Percentiles rank a stretch among this genome's conserved stretches.
These are phyloP conservation scores for Tachina lurida DNA, from an alignment of 2,888 invertebrate genomes.

Conservation along the genomic window DNA sequence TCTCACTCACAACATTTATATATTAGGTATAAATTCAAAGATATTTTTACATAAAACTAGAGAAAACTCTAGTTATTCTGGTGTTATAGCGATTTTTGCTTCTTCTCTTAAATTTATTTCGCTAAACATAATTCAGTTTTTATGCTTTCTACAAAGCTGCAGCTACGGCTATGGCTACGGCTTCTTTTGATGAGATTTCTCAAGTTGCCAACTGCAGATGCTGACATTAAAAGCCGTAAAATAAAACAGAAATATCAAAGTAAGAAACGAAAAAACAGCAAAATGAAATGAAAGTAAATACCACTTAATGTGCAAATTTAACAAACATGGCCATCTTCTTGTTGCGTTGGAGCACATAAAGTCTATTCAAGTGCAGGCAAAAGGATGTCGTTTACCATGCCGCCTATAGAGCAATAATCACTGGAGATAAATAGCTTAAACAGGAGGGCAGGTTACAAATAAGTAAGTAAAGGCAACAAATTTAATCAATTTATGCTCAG, in stretches of 20 bases:
- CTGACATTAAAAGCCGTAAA: constrained; percentile 78
- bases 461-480: constrained; percentile 60
- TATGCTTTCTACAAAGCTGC: constrained; percentile 18
- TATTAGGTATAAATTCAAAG: constrained; percentile 21
- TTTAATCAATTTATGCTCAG: constrained; percentile 66
- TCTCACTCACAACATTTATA: neutral
- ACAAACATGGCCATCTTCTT: constrained; percentile 60
- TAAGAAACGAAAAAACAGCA: neutral
- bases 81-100: constrained; percentile 52
- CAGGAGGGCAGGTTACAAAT: constrained; percentile 48
- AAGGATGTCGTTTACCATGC: constrained; percentile 9
- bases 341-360: constrained; percentile 3
- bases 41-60: constrained; percentile 9
- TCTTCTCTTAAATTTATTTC: neutral
- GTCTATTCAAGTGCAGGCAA: constrained; percentile 44
- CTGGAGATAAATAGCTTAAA: constrained; percentile 16
- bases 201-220: constrained; percentile 64
- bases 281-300: constrained; percentile 76
- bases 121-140: constrained; percentile 27
- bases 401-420: constrained; percentile 33
- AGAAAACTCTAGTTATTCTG: constrained; percentile 36
- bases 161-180: constrained; percentile 9
- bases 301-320: constrained; percentile 76
- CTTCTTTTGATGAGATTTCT: constrained; percentile 67
- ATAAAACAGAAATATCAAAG: constrained; percentile 75